Evolutionary conservation across 2,797 vertebrate genomes (phyloP).

Genomic region (Hyperoplus immaculatus): DNA sequence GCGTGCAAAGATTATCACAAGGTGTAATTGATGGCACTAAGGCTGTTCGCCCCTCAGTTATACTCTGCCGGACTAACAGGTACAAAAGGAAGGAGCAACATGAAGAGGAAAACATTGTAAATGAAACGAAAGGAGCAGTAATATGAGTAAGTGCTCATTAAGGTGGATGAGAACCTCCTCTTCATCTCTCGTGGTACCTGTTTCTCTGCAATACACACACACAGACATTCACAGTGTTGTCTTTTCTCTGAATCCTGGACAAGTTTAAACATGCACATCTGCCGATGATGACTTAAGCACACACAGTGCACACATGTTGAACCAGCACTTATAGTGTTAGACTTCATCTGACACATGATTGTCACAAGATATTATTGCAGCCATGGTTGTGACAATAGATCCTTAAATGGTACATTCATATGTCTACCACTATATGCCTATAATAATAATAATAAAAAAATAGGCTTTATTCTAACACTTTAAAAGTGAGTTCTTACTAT

Average conservation of each 20-base stretch:
- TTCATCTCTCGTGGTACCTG: conserved; percentile 27
- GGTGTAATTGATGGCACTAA: conserved; percentile 22
- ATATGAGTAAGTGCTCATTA: conserved; percentile 46
- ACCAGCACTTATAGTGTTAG: conserved; percentile 54
- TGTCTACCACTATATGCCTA: background rate
- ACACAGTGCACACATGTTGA: conserved; percentile 46
- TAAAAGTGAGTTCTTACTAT: background rate
- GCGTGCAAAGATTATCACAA: conserved; percentile 23
- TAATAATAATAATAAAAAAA: background rate
- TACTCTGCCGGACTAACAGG: conserved; percentile 45
- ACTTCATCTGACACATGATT: conserved; percentile 59
- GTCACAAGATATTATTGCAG: conserved; percentile 47
- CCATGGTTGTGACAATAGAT: conserved; percentile 27
- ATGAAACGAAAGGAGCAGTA: conserved; percentile 32
- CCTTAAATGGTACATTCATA: background rate
- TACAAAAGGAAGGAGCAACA: conserved; percentile 24
- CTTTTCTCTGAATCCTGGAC: conserved; percentile 51
- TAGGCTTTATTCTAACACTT: background rate
- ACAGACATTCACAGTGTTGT: conserved; percentile 16
- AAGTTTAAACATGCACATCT: conserved; percentile 52
- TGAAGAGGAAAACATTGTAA: conserved; percentile 19
- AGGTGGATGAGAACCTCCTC: conserved; percentile 42
- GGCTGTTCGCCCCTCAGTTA: conserved; percentile 3
- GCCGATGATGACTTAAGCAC: conserved; percentile 42
- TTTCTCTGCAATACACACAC: conserved; percentile 18